Conservation (phyloP, 2,113 vertebrate species). For the Eurypyga helias region DNA sequence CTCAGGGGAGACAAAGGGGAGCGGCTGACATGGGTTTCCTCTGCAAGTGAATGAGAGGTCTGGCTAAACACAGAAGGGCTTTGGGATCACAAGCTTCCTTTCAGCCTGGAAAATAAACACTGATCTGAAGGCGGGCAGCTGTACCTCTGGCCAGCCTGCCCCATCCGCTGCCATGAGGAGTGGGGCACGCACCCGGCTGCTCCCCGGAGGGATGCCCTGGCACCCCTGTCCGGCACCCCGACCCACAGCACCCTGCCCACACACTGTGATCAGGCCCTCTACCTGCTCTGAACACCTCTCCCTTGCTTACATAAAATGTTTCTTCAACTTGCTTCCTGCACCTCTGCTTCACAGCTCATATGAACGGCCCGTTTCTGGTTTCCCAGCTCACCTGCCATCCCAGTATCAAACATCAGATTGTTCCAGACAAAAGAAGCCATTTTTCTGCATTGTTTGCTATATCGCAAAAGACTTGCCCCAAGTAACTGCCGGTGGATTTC, state of each 20-base stretch:
- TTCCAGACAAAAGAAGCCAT: neutral
- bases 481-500: neutral
- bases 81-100: constrained; percentile 50
- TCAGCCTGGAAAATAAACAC: constrained; percentile 67
- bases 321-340: neutral
- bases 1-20: constrained; percentile 46
- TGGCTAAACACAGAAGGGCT: constrained; percentile 53
- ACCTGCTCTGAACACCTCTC: neutral
- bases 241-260: neutral
- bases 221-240: neutral
- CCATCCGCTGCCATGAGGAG: accelerated
- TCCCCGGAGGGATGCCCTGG: accelerated
- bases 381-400: neutral
- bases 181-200: neutral
- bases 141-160: neutral
- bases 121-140: constrained; percentile 20
- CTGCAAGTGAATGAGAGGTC: constrained; percentile 45
- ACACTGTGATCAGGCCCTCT: too few species aligned
- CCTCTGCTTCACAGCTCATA: neutral
- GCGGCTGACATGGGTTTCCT: constrained; percentile 50
- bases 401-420: neutral
- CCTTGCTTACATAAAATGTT: accelerated
- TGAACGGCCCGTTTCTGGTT: neutral
- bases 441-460: neutral
- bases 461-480: neutral